Evolutionary conservation across 1,140 invertebrate species (phyloP).

Genomic region (Ceratosolen solmsi): DNA sequence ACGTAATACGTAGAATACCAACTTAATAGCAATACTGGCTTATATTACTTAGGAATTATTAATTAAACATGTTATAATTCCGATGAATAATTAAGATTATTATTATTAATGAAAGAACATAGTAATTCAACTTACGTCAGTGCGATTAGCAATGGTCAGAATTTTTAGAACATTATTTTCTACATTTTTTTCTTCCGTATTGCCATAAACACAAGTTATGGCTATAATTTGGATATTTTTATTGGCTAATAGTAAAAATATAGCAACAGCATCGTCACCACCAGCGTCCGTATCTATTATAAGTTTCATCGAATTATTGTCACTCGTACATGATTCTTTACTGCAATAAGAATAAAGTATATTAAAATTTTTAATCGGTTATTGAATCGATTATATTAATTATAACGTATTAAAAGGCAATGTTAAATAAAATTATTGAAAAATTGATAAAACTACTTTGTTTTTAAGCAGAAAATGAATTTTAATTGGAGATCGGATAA

Average conservation of each 20-base stretch:
- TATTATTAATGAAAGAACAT: neutral
- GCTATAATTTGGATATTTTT: constrained; percentile 71
- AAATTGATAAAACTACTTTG: too few species aligned
- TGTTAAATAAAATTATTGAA: too few species aligned
- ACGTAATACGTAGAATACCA: too few species aligned
- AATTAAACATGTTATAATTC: too few species aligned
- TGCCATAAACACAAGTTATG: constrained; percentile 79
- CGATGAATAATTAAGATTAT: neutral
- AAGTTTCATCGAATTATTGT: constrained; percentile 59
- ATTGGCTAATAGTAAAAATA: constrained; percentile 70
- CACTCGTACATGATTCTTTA: neutral
- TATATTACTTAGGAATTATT: too few species aligned
- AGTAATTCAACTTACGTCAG: constrained; percentile 71
- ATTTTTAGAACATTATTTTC: constrained; percentile 76
- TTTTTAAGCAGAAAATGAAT: too few species aligned
- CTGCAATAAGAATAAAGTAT: neutral
- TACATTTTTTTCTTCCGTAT: constrained; percentile 76
- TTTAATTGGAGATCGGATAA: too few species aligned
- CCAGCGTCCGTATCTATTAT: constrained; percentile 76
- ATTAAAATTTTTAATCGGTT: neutral
- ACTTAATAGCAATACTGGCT: too few species aligned
- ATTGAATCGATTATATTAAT: neutral
- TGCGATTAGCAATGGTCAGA: constrained; percentile 71
- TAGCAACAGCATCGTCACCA: constrained; percentile 75
- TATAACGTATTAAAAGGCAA: too few species aligned